Evolutionary conservation across 2,113 vertebrate genomes (phyloP), one percentile per base, ranked within the genome.

Genomic region (Abramis brama): DNA sequence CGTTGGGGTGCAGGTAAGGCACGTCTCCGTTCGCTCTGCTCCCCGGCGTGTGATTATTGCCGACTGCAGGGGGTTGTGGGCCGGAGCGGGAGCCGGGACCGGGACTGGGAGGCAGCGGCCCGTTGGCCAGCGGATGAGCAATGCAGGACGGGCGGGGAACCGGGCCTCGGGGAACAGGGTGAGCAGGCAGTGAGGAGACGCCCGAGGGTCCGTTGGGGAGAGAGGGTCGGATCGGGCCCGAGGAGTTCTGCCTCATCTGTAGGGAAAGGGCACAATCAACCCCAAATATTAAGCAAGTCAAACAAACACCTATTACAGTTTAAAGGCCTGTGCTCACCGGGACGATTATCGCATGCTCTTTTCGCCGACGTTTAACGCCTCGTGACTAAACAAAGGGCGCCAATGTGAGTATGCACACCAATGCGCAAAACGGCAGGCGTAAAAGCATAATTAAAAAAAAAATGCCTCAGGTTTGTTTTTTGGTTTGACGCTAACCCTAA

Each of bases 1-100:
- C 94, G 95, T 97, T 97, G 96, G 94, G 96, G 96, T 97, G 97
- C 95, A 95, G 95, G 96, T 99, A 99, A 99, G 98, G 98, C 98
- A 99, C 97, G 88, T 98, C 97, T 98, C 97, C 97, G 93, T 98
- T 98, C 96, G 96, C 97, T 95, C 96, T 97, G 92, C 94, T 95
- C 94, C 95, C 96, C 94, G 93, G 93, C 94, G 94, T 91, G 92
- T 97, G 97, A 95, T 96, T 97, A 95, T 96, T 97, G 93, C 96
- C 96, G 96, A 95, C 94, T 89, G 96, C 96, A 94, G 94, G 95
- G 93, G 95, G 95, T 91, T 93, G 96, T 82, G 90, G 95, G 94
- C 95, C 96, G 86, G 94, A 92, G 91, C 96, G 95, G 93, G 93
- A 95, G 93, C 95, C 94, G 91, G 96, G 92, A 94, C 95, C 27